A percentile compares a stretch with the other conserved stretches of the same genome.
Evolutionary conservation across 2,797 vertebrate genomes (phyloP).

Genomic region (Phrynocephalus guinanensis): DNA sequence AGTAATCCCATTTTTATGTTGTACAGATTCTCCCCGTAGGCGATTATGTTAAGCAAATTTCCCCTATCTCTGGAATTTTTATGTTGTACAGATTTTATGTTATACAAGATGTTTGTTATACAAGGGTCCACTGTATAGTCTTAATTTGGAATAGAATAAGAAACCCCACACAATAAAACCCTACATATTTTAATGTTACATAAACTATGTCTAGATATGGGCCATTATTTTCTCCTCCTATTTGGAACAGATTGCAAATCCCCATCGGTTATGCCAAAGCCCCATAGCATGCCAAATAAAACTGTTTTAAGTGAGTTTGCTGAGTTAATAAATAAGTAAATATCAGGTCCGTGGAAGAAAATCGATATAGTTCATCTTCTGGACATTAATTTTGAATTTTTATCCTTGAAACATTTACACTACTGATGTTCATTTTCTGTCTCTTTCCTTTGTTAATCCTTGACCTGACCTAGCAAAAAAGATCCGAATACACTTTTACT

Average conservation of each 20-base stretch:
- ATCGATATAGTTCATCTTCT: not conserved
- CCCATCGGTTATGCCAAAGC: not conserved
- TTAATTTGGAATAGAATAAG: not conserved
- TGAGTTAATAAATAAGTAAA: not conserved
- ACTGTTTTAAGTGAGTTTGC: not conserved
- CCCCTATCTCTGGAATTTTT: no score
- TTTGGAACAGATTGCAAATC: not conserved
- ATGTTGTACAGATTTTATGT: no score
- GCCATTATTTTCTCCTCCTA: not conserved
- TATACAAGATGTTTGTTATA: no score
- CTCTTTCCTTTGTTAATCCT: not conserved
- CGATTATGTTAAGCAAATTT: no score
- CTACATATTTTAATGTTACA: no score
- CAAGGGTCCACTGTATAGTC: no score
- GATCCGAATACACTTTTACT: not conserved
- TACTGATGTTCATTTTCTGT: not conserved
- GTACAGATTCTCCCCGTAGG: no score
- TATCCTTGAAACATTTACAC: not conserved
- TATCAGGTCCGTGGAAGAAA: not conserved
- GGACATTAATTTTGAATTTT: not conserved
- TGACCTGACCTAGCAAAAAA: not conserved
- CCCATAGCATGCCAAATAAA: not conserved
- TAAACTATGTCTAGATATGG: not conserved
- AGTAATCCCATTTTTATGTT: no score
- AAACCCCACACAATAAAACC: no score